These are phyloP conservation scores for Oryzias sinensis DNA, from an alignment of 2,797 vertebrate species.

Conservation along the genomic window DNA sequence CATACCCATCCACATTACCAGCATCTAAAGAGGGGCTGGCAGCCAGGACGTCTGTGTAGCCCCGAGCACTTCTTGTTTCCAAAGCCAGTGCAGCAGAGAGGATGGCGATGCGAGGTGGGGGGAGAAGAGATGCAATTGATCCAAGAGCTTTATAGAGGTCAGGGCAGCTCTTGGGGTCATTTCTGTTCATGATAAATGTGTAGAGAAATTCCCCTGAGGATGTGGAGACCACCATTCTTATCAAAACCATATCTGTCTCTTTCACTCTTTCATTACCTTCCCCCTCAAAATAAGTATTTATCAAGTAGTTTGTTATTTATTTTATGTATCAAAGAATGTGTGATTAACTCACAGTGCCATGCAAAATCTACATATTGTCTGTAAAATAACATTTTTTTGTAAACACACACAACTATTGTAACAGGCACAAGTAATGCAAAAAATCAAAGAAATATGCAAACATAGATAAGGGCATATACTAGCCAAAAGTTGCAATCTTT, in stretches of 20 bases:
- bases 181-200: slow-evolving; percentile 80
- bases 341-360: not conserved
- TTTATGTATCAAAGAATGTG: not conserved
- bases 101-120: slow-evolving; percentile 31
- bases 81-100: slow-evolving; percentile 53
- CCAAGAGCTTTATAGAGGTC: slow-evolving; percentile 70
- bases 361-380: not conserved
- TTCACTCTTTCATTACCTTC: slow-evolving; percentile 23
- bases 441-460: not conserved
- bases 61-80: slow-evolving; percentile 68
- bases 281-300: slow-evolving; percentile 30
- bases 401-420: no score
- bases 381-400: no score
- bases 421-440: no score
- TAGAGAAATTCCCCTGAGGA: slow-evolving; percentile 64
- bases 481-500: not conserved
- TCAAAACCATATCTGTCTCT: slow-evolving; percentile 59
- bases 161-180: slow-evolving; percentile 79
- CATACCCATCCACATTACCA: slow-evolving; percentile 35
- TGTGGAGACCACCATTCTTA: slow-evolving; percentile 61
- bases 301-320: not conserved
- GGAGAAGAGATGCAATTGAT: slow-evolving; percentile 73
- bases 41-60: slow-evolving; percentile 55
- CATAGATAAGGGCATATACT: not conserved
- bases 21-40: slow-evolving; percentile 51